phyloP scores from a whole-genome alignment of 2,797 vertebrate species.

The Antrozous pallidus region DNA sequence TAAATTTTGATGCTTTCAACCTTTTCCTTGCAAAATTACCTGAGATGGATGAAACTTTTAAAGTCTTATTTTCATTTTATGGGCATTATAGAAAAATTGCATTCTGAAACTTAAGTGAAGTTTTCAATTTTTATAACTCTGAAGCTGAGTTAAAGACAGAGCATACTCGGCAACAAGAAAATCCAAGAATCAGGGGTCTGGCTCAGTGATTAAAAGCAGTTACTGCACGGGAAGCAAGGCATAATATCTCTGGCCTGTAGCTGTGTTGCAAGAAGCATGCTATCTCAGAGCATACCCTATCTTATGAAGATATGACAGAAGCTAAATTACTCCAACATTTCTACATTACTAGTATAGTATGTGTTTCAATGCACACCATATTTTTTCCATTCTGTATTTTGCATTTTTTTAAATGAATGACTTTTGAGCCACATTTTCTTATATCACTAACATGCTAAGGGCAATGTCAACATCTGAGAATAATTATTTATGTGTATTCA shows the following conservation, averaged over 20 bases:
- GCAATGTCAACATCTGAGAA: conserved; percentile 58
- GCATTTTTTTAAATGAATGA: conserved; percentile 15
- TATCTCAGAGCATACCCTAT: not conserved
- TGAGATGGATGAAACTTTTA: not conserved
- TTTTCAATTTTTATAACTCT: not conserved
- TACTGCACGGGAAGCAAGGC: not conserved
- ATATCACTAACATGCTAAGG: conserved; percentile 12
- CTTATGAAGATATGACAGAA: not conserved
- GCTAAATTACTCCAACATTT: not conserved
- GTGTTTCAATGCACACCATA: not conserved
- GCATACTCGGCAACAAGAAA: not conserved
- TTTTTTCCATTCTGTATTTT: not conserved
- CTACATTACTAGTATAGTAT: not conserved
- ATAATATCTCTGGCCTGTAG: too few relatives aligned
- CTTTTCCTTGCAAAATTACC: not conserved
- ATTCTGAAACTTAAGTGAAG: not conserved
- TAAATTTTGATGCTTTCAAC: not conserved
- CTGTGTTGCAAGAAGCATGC: not conserved
- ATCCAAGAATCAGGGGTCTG: not conserved
- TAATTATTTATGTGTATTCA: conserved; percentile 61
- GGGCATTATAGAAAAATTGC: not conserved
- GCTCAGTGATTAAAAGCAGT: not conserved
- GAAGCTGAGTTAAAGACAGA: not conserved
- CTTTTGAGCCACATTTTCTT: conserved; percentile 6
- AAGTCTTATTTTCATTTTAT: not conserved